Evolutionary conservation across 1,140 invertebrate species (phyloP), one percentile per base, ranked within the genome.

Genomic region (Glomeris maerens): DNA sequence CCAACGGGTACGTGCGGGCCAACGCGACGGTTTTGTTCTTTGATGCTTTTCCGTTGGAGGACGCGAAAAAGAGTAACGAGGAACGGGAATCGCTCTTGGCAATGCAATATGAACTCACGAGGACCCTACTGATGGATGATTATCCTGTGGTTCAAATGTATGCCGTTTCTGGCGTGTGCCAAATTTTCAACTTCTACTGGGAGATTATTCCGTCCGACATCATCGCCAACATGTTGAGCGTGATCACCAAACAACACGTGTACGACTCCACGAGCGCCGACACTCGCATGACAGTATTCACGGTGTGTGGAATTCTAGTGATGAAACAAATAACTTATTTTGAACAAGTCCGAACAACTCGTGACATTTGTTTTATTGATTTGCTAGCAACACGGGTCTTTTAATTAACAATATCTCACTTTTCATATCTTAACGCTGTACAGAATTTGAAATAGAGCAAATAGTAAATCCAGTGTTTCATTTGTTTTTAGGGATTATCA

Each of bases 21-120:
- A 70, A 69, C 59, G 59, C 65, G 17, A 61, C 60, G 0, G 44
- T 48, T 7, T 28, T 69, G 2, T 51, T 69, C 40, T 58, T 63
- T 47, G 64, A 67, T 47, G 60, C 59, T 1, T 69, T 69, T 52
- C 68, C 68, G 7, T 47, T 70, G 28, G 57, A 59, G 20, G 57
- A 65, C 48, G 54, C 60, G 22, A 56, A 57, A 14, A 27, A 50
- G 4, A 57, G 45, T 22, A 23, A 55, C 2, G 60, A 64, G 45
- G 61, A 66, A 48, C 49, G 50, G 2, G 61, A 66, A 41, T 22
- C 46, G 14, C 52, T 63, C 1, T 23, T 66, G 4, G 65, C 67
- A 52, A 62, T 60, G 54, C 67, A 69, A 56, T 65, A 66, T 59
- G 63, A 68, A 40, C 48, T 60, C 2, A 55, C 67, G 25, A 55